phyloP scores from a whole-genome alignment of 1,140 invertebrate genomes.

The Mylabris phalerata region DNA sequence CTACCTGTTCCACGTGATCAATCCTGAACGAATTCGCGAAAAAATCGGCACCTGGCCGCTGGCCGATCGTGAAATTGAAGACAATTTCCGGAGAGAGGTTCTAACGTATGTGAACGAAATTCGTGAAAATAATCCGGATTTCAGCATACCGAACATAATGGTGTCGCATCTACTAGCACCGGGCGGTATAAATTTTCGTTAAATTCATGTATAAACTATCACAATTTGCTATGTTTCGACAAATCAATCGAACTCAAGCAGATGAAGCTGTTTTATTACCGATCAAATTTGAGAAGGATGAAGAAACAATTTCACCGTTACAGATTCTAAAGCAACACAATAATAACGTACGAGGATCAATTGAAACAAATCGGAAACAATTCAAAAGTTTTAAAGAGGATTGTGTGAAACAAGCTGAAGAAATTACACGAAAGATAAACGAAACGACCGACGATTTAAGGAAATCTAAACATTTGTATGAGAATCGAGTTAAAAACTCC shows the following conservation, averaged over 20 bases:
- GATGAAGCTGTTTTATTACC: neutral
- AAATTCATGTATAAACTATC: slow-evolving; percentile 33
- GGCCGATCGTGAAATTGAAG: slow-evolving; percentile 26
- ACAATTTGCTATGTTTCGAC: slow-evolving; percentile 26
- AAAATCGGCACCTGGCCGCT: slow-evolving; percentile 30
- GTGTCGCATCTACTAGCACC: slow-evolving; percentile 34
- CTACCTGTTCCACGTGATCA: slow-evolving; percentile 30
- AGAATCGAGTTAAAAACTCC: neutral
- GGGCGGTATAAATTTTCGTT: slow-evolving; percentile 31
- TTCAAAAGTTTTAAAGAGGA: neutral
- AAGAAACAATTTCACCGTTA: neutral
- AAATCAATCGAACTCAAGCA: slow-evolving; percentile 12
- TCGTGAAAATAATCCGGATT: slow-evolving; percentile 25
- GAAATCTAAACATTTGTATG: neutral
- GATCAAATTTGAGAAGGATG: slow-evolving; percentile 13
- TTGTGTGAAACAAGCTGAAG: neutral
- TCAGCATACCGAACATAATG: slow-evolving; percentile 28
- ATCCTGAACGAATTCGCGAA: slow-evolving; percentile 27
- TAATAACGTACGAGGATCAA: neutral
- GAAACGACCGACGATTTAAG: neutral
- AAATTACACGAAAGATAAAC: neutral
- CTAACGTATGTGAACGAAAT: slow-evolving; percentile 31
- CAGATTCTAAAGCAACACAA: neutral
- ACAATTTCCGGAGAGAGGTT: slow-evolving; percentile 32
- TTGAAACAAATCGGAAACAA: neutral